phyloP scores from a whole-genome alignment of 2,888 invertebrate species.

The Trissolcus brochymenae region DNA sequence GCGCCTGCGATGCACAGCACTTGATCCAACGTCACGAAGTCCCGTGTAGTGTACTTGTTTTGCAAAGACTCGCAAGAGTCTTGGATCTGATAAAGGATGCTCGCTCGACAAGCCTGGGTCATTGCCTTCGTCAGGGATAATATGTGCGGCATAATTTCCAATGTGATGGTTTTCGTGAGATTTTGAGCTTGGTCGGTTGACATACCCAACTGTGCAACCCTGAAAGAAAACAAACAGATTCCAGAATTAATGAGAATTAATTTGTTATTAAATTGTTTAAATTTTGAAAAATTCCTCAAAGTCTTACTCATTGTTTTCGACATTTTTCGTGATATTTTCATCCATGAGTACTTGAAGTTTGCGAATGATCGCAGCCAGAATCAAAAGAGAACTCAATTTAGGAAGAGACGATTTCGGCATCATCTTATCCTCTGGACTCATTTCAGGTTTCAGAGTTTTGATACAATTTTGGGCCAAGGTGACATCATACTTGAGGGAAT shows the following conservation, averaged over 20 bases:
- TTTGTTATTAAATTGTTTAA: not conserved
- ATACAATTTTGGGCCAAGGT: constrained; percentile 81
- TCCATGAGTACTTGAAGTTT: constrained; percentile 83
- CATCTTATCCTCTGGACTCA: constrained; percentile 70
- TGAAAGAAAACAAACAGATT: not conserved
- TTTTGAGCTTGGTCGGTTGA: constrained; percentile 54
- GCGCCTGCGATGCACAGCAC: constrained; percentile 74
- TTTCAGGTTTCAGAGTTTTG: constrained; percentile 78
- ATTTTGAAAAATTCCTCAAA: not conserved
- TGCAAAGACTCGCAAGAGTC: constrained; percentile 70
- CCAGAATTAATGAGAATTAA: not conserved
- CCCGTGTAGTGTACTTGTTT: constrained; percentile 76
- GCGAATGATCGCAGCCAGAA: constrained; percentile 86
- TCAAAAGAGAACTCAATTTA: constrained; percentile 84
- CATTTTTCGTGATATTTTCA: constrained; percentile 74
- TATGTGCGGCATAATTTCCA: constrained; percentile 83
- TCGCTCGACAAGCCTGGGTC: constrained; percentile 76
- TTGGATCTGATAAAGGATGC: constrained; percentile 77
- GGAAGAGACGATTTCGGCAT: constrained; percentile 78
- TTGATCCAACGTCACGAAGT: constrained; percentile 76
- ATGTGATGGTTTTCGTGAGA: constrained; percentile 71
- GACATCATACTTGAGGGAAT: constrained; percentile 80
- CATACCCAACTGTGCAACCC: constrained; percentile 19
- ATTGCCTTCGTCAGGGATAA: constrained; percentile 82
- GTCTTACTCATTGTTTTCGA: not conserved